These are phyloP conservation scores for Campoplex capitator DNA, from an alignment of 2,888 invertebrate species.

Conservation along the genomic window DNA sequence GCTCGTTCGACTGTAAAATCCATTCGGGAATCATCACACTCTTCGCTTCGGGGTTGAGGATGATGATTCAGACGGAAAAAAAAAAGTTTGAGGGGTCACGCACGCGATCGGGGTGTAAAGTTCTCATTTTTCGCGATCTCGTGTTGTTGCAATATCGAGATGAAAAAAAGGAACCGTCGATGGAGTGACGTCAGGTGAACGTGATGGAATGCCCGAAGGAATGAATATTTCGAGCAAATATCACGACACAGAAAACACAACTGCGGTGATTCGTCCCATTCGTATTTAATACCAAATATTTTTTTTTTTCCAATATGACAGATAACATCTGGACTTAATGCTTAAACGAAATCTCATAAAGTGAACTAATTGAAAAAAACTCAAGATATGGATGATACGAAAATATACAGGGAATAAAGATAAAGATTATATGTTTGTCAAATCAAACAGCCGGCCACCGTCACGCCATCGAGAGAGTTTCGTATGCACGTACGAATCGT, in stretches of 20 bases:
- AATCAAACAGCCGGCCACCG: conserved; percentile 27
- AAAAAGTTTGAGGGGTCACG: conserved; percentile 8
- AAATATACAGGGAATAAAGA: conserved; percentile 26
- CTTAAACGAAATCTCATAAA: conserved; percentile 1
- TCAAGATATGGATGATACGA: conserved; percentile 24
- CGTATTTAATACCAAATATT: neutral
- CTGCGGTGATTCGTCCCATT: neutral
- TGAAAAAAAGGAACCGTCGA: neutral
- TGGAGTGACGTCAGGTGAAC: conserved; percentile 55
- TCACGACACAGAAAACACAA: conserved; percentile 68
- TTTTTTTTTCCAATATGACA: neutral
- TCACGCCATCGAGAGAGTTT: conserved; percentile 32
- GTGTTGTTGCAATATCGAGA: neutral
- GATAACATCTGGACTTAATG: neutral
- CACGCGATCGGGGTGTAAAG: conserved; percentile 16
- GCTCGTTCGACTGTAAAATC: conserved; percentile 40
- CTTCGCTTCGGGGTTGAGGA: conserved; percentile 23
- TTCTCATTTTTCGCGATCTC: neutral
- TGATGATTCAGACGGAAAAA: conserved; percentile 21
- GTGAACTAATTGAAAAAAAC: conserved; percentile 30
- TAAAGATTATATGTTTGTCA: conserved; percentile 46
- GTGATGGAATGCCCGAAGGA: conserved; percentile 75
- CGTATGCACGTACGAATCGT: conserved; percentile 36
- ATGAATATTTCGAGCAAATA: conserved; percentile 72
- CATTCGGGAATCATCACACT: conserved; percentile 42